Conservation (phyloP, 1,140 invertebrate species). For the Bombyx mori region DNA sequence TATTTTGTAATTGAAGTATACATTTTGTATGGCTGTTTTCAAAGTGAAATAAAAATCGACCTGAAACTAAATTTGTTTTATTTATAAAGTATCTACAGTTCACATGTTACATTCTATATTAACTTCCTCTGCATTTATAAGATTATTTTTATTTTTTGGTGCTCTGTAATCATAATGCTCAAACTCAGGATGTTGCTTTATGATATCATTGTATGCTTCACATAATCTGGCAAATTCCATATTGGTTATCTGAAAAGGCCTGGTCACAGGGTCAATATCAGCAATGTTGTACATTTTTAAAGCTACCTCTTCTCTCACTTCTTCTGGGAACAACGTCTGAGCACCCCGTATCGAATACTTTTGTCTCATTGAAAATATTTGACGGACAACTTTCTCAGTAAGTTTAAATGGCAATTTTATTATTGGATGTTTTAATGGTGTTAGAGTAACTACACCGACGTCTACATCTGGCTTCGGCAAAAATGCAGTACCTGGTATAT, state of each 20-base stretch:
- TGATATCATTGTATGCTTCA: constrained; percentile 81
- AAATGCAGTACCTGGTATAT: constrained; percentile 92
- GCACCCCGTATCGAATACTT: constrained; percentile 84
- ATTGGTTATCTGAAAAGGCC: constrained; percentile 81
- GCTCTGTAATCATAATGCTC: constrained; percentile 78
- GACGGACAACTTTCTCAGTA: constrained; percentile 91
- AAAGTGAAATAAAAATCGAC: constrained; percentile 17
- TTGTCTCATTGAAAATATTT: constrained; percentile 89
- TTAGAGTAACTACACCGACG: constrained; percentile 93
- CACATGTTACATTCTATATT: constrained; percentile 12
- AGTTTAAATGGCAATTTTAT: constrained; percentile 87
- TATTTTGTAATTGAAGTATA: too few species aligned
- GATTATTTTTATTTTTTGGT: constrained; percentile 54
- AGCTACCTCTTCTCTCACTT: constrained; percentile 76
- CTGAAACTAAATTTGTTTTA: constrained; percentile 24
- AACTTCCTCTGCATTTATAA: constrained; percentile 9
- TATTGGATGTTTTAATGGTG: constrained; percentile 82
- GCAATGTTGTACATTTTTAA: constrained; percentile 80
- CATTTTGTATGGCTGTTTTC: neutral
- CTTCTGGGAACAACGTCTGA: constrained; percentile 83
- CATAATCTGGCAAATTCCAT: constrained; percentile 85
- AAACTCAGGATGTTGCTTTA: constrained; percentile 79
- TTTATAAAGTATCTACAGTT: constrained; percentile 24
- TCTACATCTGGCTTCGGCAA: constrained; percentile 96
- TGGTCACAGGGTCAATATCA: constrained; percentile 78